These are phyloP conservation scores for Delia radicum DNA, from an alignment of 1,140 invertebrate species.

Conservation along the genomic window DNA sequence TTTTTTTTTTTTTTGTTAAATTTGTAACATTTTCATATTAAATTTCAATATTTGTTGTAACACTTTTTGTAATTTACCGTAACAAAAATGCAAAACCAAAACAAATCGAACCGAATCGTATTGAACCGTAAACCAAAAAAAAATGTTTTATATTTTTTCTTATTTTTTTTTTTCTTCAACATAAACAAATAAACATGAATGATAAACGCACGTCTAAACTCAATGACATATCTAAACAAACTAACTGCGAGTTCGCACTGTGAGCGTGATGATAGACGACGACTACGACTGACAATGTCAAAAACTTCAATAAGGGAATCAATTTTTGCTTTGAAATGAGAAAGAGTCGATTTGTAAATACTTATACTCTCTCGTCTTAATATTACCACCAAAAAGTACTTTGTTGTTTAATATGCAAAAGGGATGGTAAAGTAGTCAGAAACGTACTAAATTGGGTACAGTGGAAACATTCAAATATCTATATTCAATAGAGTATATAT, in stretches of 20 bases:
- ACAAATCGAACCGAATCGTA: not conserved
- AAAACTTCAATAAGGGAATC: conserved; percentile 14
- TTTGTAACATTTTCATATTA: too few relatives aligned
- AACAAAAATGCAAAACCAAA: not conserved
- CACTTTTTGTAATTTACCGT: conserved; percentile 4
- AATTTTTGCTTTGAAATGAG: conserved; percentile 11
- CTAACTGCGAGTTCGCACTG: not conserved
- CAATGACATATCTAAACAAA: conserved; percentile 14
- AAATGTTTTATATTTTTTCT: not conserved
- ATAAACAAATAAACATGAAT: not conserved
- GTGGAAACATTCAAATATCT: too few relatives aligned
- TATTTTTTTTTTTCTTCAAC: not conserved
- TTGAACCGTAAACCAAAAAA: not conserved
- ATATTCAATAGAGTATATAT: too few relatives aligned
- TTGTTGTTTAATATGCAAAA: too few relatives aligned
- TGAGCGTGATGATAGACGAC: not conserved
- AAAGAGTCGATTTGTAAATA: not conserved
- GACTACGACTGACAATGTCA: not conserved
- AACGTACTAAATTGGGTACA: too few relatives aligned
- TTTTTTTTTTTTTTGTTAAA: not conserved
- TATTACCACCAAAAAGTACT: not conserved
- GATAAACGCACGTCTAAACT: not conserved
- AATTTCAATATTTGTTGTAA: not conserved
- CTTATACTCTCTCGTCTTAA: not conserved
- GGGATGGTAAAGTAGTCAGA: too few relatives aligned